Base-by-base conservation (phyloP, 1,140 invertebrate genomes). In the Ceratosolen solmsi region DNA sequence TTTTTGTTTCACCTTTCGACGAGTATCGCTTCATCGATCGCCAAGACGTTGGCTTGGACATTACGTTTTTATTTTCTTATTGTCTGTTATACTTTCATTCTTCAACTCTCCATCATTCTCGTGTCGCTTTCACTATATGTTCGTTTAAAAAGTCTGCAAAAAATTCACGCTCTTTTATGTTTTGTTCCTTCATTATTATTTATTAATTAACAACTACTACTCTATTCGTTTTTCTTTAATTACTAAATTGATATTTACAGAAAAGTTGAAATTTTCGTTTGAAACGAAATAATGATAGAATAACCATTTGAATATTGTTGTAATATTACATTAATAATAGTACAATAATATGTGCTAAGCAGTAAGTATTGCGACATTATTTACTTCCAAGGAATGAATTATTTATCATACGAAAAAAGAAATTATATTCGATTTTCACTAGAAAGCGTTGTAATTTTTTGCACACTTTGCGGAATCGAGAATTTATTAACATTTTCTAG, bases 361-460 rank as follows among this genome's bases (percentile, higher is more conserved):
- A 15, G 3, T 36, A 20, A 36, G 30, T 1, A 36, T 20, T 22
- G 17, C 9, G 60, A 36, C 2, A 36, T 11, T 2, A 0, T 65
- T 65, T 20, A 65, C 30, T 36, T 65, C 11, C 30, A 17, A 65
- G 25, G 30, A 65, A 65, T n/a, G 36, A 1, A 36, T 27, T 68
- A 3, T 36, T 68, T 68, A 25, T 63, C 30, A 30, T 33, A n/a
- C 8, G 2, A 7, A 17, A 13, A 36, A 33, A 17, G 11, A 20
- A 65, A 36, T 27, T 13, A 4, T 13, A 60, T 65, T 3, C 60
- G 30, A 65, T 36, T 68, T 1, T 68, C n/a, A 38, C 63, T 20
- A 68, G 22, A 68, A 68, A 38, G 7, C 63, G 36, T 38, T 68
- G 20, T 68, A 68, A 68, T 38, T 36, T 68, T 38, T 68, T 68